A percentile compares a stretch with the other conserved stretches of the same genome.
phyloP scores from a whole-genome alignment of 2,888 invertebrate species.

The Unio delphinus region DNA sequence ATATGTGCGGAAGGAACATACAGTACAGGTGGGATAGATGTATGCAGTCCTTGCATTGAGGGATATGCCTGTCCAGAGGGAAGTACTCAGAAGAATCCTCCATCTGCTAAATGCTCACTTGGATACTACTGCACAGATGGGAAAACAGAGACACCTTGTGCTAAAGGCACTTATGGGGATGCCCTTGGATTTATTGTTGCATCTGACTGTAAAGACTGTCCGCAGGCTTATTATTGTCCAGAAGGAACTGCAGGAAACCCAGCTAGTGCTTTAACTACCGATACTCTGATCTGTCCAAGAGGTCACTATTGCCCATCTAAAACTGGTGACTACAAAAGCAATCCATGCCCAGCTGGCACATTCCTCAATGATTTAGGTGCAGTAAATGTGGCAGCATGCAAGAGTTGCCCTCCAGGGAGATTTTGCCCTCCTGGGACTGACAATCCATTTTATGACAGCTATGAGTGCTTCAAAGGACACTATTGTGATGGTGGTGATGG shows the following conservation, averaged over 20 bases:
- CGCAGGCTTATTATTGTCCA: slow-evolving; percentile 66
- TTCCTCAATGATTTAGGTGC: slow-evolving; percentile 51
- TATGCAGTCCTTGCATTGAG: slow-evolving; percentile 47
- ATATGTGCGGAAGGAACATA: slow-evolving; percentile 59
- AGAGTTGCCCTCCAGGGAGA: slow-evolving; percentile 61
- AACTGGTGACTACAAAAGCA: slow-evolving; percentile 55
- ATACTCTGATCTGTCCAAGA: slow-evolving; percentile 45
- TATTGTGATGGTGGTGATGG: slow-evolving; percentile 57
- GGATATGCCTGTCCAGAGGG: slow-evolving; percentile 64
- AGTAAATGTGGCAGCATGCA: slow-evolving; percentile 48
- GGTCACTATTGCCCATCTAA: slow-evolving; percentile 62
- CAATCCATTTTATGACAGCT: slow-evolving; percentile 52
- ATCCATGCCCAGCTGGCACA: slow-evolving; percentile 59
- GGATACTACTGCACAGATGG: slow-evolving; percentile 67
- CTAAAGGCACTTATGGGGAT: slow-evolving; percentile 63
- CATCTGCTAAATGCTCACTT: slow-evolving; percentile 49
- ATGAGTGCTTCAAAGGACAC: slow-evolving; percentile 62
- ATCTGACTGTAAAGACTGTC: slow-evolving; percentile 57
- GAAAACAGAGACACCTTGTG: slow-evolving; percentile 51
- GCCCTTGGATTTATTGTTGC: slow-evolving; percentile 42
- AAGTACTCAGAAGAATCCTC: slow-evolving; percentile 51
- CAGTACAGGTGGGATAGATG: slow-evolving; percentile 34
- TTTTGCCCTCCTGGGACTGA: slow-evolving; percentile 62
- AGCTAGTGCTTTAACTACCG: slow-evolving; percentile 8
- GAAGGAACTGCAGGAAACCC: slow-evolving; percentile 57